Evolutionary conservation across 2,797 vertebrate species (phyloP).

Genomic region (Pantherophis alleghaniensis): DNA sequence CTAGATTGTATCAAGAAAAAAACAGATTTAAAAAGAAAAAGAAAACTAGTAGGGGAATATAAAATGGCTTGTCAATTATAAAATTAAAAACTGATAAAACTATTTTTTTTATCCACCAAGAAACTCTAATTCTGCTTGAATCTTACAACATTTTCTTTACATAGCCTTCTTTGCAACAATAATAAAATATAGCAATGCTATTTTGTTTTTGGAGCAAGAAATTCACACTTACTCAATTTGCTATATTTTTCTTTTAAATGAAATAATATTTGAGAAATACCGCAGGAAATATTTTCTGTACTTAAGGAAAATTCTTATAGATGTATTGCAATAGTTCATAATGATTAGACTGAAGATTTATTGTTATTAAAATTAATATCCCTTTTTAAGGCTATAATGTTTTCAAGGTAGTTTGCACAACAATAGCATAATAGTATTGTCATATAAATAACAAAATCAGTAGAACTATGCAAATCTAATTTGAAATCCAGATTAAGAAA

Average conservation of each 20-base stretch:
- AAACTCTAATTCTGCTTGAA: background rate
- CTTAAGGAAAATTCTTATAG: slow-evolving; percentile 14
- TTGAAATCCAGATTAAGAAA: background rate
- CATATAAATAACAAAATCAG: background rate
- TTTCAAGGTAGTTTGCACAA: background rate
- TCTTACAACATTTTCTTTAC: background rate
- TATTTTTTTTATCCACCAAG: background rate
- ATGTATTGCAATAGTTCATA: background rate
- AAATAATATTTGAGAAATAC: background rate
- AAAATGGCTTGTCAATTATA: background rate
- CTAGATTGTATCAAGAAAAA: background rate
- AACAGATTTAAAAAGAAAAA: background rate
- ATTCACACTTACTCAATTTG: slow-evolving; percentile 27
- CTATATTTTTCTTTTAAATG: background rate
- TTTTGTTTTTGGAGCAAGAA: background rate
- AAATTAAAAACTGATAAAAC: background rate
- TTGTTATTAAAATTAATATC: background rate
- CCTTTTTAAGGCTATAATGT: background rate
- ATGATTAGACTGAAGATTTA: background rate
- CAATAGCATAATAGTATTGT: background rate
- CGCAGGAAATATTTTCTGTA: background rate
- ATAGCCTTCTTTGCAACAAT: background rate
- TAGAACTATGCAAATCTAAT: background rate
- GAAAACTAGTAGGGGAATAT: background rate
- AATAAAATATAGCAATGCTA: background rate